Base-by-base conservation (phyloP, 2,113 vertebrate genomes). In the Eudyptes chrysolophus region DNA sequence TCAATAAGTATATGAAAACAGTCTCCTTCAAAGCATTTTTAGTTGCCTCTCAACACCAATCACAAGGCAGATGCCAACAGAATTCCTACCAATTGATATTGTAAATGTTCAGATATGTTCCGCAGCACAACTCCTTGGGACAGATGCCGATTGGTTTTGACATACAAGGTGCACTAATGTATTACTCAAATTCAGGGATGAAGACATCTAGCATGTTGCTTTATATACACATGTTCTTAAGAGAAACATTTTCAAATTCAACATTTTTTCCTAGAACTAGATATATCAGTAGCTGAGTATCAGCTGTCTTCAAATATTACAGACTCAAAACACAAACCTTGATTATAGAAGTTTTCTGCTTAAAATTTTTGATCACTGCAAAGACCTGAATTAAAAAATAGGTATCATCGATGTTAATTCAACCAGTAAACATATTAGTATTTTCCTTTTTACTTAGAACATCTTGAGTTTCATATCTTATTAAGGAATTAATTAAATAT, bases 61-160 rank as follows among this genome's bases (percentile, higher is more conserved):
- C 55, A 51, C 49, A 72, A 83, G 15, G 60, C 34, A 94, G 34
- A 76, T 4, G 6, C 7, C 48, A 85, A 49, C 3, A 71, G 18
- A 90, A 85, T 34, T 80, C 30, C 55, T 46, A 70, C 11, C 34
- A 69, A 91, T 6, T 52, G 12, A 19, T 38, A 72, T 46, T 94
- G 87, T n/a, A 90, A 54, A 49, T 38, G 19, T 60, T 49, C 84
- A 74, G 27, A 10, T 74, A 51, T 3, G 25, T 52, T 68, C 36
- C 51, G 70, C 38, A 89, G 74, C 57, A 71, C 44, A 77, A 0
- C 15, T 82, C 36, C 57, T 77, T 26, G 19, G 74, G 36, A 81
- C 36, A 76, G 25, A 48, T 0, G 2, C 14, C 3, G 1, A 16
- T 1, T 32, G 25, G 8, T 69, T 83, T 62, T 77, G 36, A 77